Conservation (phyloP, 2,888 invertebrate species). For the Stegophylla sp. region DNA sequence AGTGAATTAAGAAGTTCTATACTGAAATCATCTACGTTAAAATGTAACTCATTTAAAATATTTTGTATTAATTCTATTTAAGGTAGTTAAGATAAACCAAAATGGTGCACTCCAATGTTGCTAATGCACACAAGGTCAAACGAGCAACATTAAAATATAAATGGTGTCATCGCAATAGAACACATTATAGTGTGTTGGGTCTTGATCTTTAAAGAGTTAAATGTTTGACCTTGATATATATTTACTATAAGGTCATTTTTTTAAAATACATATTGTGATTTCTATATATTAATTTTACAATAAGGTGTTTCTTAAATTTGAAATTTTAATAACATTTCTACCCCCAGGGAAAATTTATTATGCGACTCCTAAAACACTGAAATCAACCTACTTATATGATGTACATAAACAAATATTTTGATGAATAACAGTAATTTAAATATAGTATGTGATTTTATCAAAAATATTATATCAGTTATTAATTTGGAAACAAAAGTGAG, state of each 20-base stretch:
- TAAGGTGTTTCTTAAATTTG: not conserved
- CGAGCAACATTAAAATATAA: not conserved
- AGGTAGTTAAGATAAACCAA: conserved; percentile 5
- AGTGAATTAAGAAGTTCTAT: conserved; percentile 34
- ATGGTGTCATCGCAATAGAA: conserved; percentile 10
- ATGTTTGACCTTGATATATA: not conserved
- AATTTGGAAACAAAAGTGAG: conserved; percentile 6
- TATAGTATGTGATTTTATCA: not conserved
- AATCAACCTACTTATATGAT: not conserved
- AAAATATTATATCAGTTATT: conserved; percentile 20
- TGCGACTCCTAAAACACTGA: not conserved
- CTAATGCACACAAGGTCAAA: not conserved
- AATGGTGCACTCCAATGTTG: not conserved
- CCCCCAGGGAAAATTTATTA: not conserved
- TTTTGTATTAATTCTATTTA: conserved; percentile 2
- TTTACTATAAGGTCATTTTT: conserved; percentile 6
- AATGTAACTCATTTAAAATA: conserved; percentile 13
- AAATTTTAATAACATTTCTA: too few relatives aligned
- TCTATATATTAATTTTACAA: not conserved
- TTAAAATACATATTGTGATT: too few relatives aligned
- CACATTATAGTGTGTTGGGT: not conserved
- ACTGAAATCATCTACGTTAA: conserved; percentile 30
- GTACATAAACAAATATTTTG: conserved; percentile 7
- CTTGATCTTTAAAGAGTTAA: not conserved
- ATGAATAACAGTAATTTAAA: not conserved